These are phyloP conservation scores for Lampris megalopsis DNA, from an alignment of 2,113 vertebrate genomes.

Conservation along the genomic window DNA sequence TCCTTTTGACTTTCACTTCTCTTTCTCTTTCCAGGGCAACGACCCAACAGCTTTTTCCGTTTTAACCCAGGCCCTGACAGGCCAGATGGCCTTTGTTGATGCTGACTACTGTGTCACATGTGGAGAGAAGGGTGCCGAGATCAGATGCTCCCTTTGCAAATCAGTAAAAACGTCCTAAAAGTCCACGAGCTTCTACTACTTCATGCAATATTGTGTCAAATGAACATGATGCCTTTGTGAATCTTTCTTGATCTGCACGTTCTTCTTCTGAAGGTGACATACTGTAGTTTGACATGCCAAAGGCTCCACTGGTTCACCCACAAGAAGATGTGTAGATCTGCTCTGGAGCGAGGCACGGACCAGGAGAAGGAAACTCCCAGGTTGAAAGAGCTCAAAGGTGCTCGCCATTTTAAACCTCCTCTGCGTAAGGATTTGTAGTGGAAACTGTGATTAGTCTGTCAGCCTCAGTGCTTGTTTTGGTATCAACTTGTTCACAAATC, in stretches of 20 bases:
- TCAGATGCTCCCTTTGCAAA: constrained; percentile 94
- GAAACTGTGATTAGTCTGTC: too few species aligned
- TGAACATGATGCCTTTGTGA: too few species aligned
- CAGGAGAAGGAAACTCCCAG: constrained; percentile 81
- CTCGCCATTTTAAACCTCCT: not conserved
- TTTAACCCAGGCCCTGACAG: constrained; percentile 93
- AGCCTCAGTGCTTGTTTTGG: too few species aligned
- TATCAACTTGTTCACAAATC: too few species aligned
- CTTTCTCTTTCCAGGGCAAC: constrained; percentile 81
- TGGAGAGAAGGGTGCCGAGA: constrained; percentile 92
- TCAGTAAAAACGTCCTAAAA: constrained; percentile 80
- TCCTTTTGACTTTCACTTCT: not conserved
- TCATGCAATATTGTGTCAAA: not conserved
- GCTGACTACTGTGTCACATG: constrained; percentile 93
- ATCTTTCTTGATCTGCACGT: constrained; percentile 5
- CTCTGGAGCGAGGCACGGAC: constrained; percentile 83
- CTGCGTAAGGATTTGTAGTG: too few species aligned
- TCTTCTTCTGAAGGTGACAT: constrained; percentile 82
- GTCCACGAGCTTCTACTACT: too few species aligned
- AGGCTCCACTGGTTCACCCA: constrained; percentile 92
- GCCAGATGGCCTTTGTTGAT: constrained; percentile 93
- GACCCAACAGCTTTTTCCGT: constrained; percentile 95
- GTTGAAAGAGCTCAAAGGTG: constrained; percentile 81
- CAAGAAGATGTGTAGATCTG: constrained; percentile 86
- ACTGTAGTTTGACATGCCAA: constrained; percentile 88